Conservation (phyloP, 2,888 invertebrate genomes). For the Eupelmus urozonus region DNA sequence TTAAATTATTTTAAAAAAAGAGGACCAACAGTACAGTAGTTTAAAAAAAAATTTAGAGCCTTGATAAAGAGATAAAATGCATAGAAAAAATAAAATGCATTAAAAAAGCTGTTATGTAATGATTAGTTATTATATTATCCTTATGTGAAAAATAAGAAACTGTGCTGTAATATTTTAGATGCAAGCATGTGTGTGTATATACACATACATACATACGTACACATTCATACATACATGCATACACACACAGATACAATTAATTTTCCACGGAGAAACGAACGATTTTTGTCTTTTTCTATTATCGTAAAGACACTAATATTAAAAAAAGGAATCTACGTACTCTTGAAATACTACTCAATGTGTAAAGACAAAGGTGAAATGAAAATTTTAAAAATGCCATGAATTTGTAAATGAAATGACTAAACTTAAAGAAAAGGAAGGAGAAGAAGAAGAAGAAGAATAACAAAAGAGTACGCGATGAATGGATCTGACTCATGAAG, state of each 20-base stretch:
- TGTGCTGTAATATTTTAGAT: slow-evolving; percentile 17
- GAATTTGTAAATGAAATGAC: slow-evolving; percentile 22
- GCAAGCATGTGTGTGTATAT: slow-evolving; percentile 34
- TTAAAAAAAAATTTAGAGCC: slow-evolving; percentile 4
- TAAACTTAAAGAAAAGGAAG: slow-evolving; percentile 21
- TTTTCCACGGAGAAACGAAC: slow-evolving; percentile 1
- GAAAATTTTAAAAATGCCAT: slow-evolving; percentile 10
- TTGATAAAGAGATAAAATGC: slow-evolving; percentile 9
- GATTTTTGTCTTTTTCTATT: background rate
- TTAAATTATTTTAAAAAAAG: slow-evolving; percentile 20
- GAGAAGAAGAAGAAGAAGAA: background rate
- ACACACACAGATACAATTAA: slow-evolving; percentile 44
- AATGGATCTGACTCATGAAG: slow-evolving; percentile 35
- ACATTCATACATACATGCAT: background rate
- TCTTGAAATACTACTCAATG: slow-evolving; percentile 25
- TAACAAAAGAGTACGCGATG: slow-evolving; percentile 12
- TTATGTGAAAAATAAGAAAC: slow-evolving; percentile 23
- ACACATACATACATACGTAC: too few relatives aligned
- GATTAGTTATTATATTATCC: slow-evolving; percentile 32
- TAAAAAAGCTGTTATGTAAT: slow-evolving; percentile 31
- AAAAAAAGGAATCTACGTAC: slow-evolving; percentile 18
- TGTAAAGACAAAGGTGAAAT: background rate
- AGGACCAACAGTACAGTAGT: background rate
- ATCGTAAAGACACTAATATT: background rate
- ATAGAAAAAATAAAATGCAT: slow-evolving; percentile 13